Conservation (phyloP, 2,113 vertebrate genomes). For the Actenoides lindsayi region DNA sequence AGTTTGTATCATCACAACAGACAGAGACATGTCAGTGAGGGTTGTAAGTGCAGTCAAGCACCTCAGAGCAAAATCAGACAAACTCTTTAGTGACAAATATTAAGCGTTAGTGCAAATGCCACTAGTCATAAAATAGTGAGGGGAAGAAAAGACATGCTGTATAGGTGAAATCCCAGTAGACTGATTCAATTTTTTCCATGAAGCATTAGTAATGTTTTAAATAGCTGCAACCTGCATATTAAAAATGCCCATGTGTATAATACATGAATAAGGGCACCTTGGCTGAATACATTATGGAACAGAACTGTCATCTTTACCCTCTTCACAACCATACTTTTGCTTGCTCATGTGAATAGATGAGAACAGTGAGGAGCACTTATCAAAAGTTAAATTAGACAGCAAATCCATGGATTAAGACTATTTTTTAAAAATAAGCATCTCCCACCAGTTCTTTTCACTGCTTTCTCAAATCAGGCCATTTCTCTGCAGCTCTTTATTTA, state of each 20-base stretch:
- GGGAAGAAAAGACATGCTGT: background rate
- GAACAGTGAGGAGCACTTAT: background rate
- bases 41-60: background rate
- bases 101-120: background rate
- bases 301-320: conserved; percentile 43
- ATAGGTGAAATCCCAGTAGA: conserved; percentile 2
- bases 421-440: background rate
- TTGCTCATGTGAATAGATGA: conserved; percentile 41
- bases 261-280: conserved; percentile 63
- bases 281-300: conserved; percentile 56
- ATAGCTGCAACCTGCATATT: conserved; percentile 58
- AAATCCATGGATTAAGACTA: background rate
- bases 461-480: conserved; percentile 60
- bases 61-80: background rate
- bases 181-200: background rate
- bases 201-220: conserved; percentile 52
- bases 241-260: conserved; percentile 49
- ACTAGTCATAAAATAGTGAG: background rate
- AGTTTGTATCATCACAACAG: background rate
- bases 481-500: conserved; percentile 68
- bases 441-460: background rate
- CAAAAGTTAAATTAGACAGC: conserved; percentile 41
- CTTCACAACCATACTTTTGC: conserved; percentile 25
- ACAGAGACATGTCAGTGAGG: background rate
- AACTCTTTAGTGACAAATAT: background rate